Conservation (phyloP, 2,888 invertebrate species). For the Tetanocera ferruginea region DNA sequence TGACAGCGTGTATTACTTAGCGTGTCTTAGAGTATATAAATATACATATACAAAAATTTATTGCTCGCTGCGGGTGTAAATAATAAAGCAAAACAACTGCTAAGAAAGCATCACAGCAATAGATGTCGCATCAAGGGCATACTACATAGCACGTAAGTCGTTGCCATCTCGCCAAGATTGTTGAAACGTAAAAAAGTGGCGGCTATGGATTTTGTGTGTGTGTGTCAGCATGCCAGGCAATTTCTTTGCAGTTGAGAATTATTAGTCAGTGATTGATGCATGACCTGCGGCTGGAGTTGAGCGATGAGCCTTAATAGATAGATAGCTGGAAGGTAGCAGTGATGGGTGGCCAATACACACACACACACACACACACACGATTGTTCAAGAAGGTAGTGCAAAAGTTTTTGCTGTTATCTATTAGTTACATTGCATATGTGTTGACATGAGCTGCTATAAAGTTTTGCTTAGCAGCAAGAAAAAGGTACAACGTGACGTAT, state of each 20-base stretch:
- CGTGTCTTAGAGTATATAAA: not conserved
- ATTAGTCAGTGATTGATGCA: constrained; percentile 23
- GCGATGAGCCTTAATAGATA: not conserved
- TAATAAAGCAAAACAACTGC: not conserved
- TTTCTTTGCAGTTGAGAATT: not conserved
- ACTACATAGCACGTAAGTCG: too few species aligned
- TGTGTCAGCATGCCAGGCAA: not conserved
- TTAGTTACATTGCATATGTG: too few species aligned
- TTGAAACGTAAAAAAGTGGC: not conserved
- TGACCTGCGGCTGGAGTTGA: not conserved
- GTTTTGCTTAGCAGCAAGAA: not conserved
- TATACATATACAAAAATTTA: not conserved
- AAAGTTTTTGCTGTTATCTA: too few species aligned
- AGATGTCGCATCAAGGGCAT: too few species aligned
- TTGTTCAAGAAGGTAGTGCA: too few species aligned
- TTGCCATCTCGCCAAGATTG: too few species aligned
- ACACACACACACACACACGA: too few species aligned
- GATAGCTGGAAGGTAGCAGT: too few species aligned
- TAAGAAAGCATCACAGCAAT: too few species aligned
- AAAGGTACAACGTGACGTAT: not conserved
- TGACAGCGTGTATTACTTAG: not conserved
- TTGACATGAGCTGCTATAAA: too few species aligned
- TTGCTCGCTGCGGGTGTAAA: not conserved
- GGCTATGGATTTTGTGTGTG: not conserved
- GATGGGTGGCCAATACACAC: too few species aligned